A percentile compares a stretch with the other conserved stretches of the same genome.
Evolutionary conservation across 1,140 invertebrate species (phyloP).

Genomic region (Stegodyphus dumicola): DNA sequence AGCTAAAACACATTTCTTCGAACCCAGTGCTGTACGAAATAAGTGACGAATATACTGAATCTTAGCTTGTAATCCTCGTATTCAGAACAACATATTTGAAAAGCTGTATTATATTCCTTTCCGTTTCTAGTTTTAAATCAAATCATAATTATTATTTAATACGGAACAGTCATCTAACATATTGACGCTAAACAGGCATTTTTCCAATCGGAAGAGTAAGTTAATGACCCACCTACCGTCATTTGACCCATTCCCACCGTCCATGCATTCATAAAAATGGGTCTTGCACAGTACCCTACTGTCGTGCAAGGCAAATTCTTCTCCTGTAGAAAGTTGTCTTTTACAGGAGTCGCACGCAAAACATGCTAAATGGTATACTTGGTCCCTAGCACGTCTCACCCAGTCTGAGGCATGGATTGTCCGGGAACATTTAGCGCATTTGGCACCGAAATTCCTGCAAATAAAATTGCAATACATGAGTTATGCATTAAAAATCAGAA

Average conservation of each 20-base stretch:
- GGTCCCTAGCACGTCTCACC: constrained; percentile 92
- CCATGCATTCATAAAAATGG: constrained; percentile 67
- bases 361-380: constrained; percentile 97
- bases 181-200: no score
- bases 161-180: no score
- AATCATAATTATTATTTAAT: no score
- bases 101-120: no score
- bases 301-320: constrained; percentile 92
- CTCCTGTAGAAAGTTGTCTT: constrained; percentile 94
- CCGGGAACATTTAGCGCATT: constrained; percentile 94
- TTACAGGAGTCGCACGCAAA: constrained; percentile 98
- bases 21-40: no score
- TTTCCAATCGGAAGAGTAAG: constrained; percentile 33
- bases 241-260: constrained; percentile 53
- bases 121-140: no score
- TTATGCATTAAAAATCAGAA: no score
- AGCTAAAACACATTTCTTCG: no score
- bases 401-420: constrained; percentile 94
- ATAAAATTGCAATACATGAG: constrained; percentile 6
- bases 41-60: no score
- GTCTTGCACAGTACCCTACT: constrained; percentile 69
- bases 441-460: constrained; percentile 90
- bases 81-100: no score
- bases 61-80: no score
- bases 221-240: constrained; percentile 60